phyloP scores from a whole-genome alignment of 1,140 invertebrate genomes.

The Littorina saxatilis region DNA sequence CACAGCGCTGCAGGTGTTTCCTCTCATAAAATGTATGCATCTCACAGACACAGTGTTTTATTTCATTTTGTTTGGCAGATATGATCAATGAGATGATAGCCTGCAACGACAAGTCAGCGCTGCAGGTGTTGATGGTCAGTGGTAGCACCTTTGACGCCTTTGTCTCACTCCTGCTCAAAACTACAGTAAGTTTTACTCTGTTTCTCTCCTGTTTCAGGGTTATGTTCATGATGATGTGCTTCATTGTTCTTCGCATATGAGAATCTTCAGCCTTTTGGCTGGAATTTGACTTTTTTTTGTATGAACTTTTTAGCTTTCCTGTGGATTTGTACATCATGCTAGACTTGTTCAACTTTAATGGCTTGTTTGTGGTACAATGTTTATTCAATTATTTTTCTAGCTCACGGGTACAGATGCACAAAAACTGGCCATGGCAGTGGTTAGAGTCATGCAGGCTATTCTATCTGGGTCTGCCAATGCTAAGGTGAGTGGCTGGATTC shows the following conservation, averaged over 20 bases:
- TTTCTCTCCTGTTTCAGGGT: neutral
- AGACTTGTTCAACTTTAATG: too few relatives aligned
- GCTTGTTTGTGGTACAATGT: neutral
- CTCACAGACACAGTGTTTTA: neutral
- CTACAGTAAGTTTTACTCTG: conserved; percentile 60
- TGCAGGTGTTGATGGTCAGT: conserved; percentile 69
- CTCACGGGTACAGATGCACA: conserved; percentile 63
- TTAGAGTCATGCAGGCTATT: conserved; percentile 61
- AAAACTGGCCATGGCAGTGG: conserved; percentile 63
- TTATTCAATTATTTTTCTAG: conserved; percentile 47
- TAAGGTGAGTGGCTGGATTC: conserved; percentile 52
- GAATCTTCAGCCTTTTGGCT: too few relatives aligned
- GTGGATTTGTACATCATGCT: too few relatives aligned
- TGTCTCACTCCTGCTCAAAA: conserved; percentile 65
- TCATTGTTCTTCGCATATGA: too few relatives aligned
- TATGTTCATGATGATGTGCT: too few relatives aligned
- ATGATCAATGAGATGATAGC: conserved; percentile 68
- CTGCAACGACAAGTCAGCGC: conserved; percentile 64
- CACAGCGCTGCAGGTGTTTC: neutral
- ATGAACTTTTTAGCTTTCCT: too few relatives aligned
- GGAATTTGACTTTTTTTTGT: too few relatives aligned
- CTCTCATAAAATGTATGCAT: neutral
- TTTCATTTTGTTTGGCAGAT: conserved; percentile 46
- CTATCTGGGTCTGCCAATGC: conserved; percentile 63
- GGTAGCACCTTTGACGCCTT: conserved; percentile 68